Evolutionary conservation across 2,797 vertebrate species (phyloP).

Genomic region (Platyrinchus mystaceus): DNA sequence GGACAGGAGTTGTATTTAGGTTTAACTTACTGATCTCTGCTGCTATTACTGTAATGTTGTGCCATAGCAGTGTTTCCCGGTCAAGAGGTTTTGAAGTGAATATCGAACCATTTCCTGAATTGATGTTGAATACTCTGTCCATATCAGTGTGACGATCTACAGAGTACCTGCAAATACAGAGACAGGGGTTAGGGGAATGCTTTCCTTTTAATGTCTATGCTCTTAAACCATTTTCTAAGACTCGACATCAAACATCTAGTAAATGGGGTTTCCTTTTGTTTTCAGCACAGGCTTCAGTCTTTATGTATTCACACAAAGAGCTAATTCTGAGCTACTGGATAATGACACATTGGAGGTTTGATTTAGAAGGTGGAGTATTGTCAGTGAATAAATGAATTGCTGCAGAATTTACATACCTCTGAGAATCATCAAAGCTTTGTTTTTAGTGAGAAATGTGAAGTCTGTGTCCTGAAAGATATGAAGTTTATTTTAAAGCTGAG

Average conservation of each 20-base stretch:
- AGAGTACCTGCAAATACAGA: conserved; percentile 85
- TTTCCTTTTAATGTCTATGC: conserved; percentile 19
- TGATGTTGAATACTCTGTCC: conserved; percentile 93
- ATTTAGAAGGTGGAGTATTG: conserved; percentile 47
- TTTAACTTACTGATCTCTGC: conserved; percentile 90
- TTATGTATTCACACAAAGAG: conserved; percentile 33
- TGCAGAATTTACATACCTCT: conserved; percentile 49
- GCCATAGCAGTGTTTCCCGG: conserved; percentile 90
- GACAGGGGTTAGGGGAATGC: conserved; percentile 23
- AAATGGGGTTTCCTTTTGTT: conserved; percentile 34
- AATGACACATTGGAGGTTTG: conserved; percentile 49
- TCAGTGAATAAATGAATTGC: conserved; percentile 47
- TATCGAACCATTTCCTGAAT: conserved; percentile 90
- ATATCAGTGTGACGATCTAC: conserved; percentile 94
- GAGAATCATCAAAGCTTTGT: conserved; percentile 52
- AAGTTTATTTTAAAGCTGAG: conserved; percentile 52
- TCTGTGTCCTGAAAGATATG: conserved; percentile 25
- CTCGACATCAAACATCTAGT: conserved; percentile 15
- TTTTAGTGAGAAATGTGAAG: conserved; percentile 57
- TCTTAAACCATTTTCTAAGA: conserved; percentile 12
- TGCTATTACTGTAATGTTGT: conserved; percentile 93
- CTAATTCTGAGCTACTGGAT: conserved; percentile 39
- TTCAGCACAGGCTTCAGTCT: not conserved
- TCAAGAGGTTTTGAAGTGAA: conserved; percentile 90
- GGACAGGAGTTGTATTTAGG: not conserved